Base-by-base conservation (phyloP, 2,113 vertebrate species). In the Pseudolaguvia tuberculata region DNA sequence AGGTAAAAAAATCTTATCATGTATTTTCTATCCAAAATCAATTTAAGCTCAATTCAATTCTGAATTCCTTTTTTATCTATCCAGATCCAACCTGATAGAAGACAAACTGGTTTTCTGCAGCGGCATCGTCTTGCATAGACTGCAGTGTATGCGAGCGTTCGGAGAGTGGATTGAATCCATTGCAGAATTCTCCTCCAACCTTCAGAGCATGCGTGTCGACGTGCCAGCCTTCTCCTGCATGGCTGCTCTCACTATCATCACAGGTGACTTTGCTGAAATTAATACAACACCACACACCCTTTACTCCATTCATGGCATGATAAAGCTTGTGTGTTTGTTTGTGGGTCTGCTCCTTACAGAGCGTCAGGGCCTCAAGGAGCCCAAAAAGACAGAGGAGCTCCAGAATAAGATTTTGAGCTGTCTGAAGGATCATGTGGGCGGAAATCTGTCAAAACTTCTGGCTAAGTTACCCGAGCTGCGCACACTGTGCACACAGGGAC, bases 121-220 rank as follows among this genome's bases (percentile, higher is more conserved):
- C 14, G 97, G 96, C 63, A 93, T 95, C 18, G 96, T 97, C 81
- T 89, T 96, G 88, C 94, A 96, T 89, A 93, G 94, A 88, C 78
- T 96, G 81, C 96, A 97, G 90, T 97, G 96, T 52, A 91, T 96
- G 69, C 93, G 96, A 4, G 97, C 96, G 79, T 99, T 99, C n/a
- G 97, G 96, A 50, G 95, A 97, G 84, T 99, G 97, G 97, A 95
- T 99, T 69, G 95, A 98, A 84, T 93, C 94, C 83, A 98, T 99
- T 18, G 93, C 94, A 25, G 95, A 97, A 12, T 98, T 99, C 78
- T 99, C 96, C 45, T 91, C 93, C 81, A 95, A 93, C 83, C 84
- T 99, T 83, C 96, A 96, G 76, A 95, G 93, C 87, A 94, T 99
- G 96, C 95, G 93, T 88, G 88, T 98, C 70, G 96, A 98, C 47